Evolutionary conservation across 2,797 vertebrate species (phyloP).

Genomic region (Sebastes cheni): DNA sequence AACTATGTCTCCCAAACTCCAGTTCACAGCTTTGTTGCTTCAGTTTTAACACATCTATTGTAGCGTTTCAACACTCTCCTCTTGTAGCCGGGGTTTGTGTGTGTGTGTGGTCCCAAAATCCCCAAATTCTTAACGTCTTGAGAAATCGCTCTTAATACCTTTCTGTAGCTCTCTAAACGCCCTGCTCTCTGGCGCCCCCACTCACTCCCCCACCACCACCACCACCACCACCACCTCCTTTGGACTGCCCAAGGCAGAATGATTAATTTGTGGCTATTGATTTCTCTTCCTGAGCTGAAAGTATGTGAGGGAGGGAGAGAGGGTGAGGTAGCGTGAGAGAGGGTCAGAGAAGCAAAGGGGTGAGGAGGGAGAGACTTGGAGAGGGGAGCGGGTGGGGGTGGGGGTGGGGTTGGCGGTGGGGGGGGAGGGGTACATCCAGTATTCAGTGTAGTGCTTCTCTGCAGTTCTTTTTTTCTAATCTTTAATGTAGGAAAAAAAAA

Average conservation of each 20-base stretch:
- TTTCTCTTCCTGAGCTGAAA: constrained; percentile 83
- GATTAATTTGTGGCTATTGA: constrained; percentile 94
- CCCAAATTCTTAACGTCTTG: constrained; percentile 27
- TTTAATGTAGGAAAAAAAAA: constrained; percentile 83
- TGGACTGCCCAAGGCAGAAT: constrained; percentile 81
- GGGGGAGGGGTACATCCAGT: constrained; percentile 85
- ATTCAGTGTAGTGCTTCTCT: constrained; percentile 92
- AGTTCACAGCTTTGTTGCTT: not conserved
- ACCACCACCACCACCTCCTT: constrained; percentile 26
- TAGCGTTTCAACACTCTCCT: not conserved
- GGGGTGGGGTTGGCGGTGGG: not conserved
- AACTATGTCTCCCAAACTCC: not conserved
- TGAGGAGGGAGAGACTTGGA: constrained; percentile 34
- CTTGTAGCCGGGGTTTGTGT: not conserved
- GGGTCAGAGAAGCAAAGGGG: constrained; percentile 46
- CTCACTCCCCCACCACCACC: constrained; percentile 1
- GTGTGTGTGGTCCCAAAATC: constrained; percentile 16
- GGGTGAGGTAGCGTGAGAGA: constrained; percentile 37
- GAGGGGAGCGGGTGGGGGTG: not conserved
- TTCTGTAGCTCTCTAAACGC: constrained; percentile 45
- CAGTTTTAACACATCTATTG: not conserved
- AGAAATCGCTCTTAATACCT: constrained; percentile 56
- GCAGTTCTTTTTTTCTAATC: constrained; percentile 89
- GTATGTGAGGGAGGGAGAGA: constrained; percentile 42
- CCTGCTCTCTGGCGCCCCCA: constrained; percentile 34